Evolutionary conservation across 2,797 vertebrate species (phyloP), one percentile per base, ranked within the genome.

Genomic region (Chrysocyon brachyurus): DNA sequence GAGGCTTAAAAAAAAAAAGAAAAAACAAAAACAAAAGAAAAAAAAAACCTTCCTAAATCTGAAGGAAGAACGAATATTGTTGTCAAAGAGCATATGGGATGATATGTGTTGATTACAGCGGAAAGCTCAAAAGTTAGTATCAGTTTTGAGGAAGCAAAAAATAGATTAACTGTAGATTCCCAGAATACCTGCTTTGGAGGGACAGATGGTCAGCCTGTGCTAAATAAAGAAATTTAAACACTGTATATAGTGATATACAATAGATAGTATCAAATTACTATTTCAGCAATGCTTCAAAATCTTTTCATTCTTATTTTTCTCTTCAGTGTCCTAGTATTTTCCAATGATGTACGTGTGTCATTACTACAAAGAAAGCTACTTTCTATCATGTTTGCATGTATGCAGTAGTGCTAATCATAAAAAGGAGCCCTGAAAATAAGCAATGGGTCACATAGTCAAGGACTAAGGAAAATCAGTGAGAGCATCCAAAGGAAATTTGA

Each of bases 241-340:
- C 5, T 61, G 6, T 21, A 4, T 87, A 17, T 21, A 87, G 40
- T 54, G 15, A 21, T 59, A 46, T 40, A 54, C n/a, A 46, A 12
- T n/a, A 19, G 73, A 4, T 8, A 56, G 10, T 11, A 16, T 66
- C 54, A 78, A 36, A 36, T 49, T 81, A 21, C n/a, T 73, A 0
- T 49, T 78, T 92, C 57, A 94, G 64, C 78, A 87, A 16, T 70
- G 66, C 64, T 36, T 96, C 75, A 75, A 56, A 61, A 59, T 70
- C 22, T 54, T 5, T 73, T 73, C 12, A 11, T 11, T 66, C 57
- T 26, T 73, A 21, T 40, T 82, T 79, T 72, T 59, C 24, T 9
- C 46, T 72, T 64, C 14, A n/a, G 2, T 75, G n/a, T 75, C 22
- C 78, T 70, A 14, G 4, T 49, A 57, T 73, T 95, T 91, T 64